These are phyloP conservation scores for Odontesthes bonariensis DNA, from an alignment of 2,113 vertebrate genomes.

Conservation along the genomic window DNA sequence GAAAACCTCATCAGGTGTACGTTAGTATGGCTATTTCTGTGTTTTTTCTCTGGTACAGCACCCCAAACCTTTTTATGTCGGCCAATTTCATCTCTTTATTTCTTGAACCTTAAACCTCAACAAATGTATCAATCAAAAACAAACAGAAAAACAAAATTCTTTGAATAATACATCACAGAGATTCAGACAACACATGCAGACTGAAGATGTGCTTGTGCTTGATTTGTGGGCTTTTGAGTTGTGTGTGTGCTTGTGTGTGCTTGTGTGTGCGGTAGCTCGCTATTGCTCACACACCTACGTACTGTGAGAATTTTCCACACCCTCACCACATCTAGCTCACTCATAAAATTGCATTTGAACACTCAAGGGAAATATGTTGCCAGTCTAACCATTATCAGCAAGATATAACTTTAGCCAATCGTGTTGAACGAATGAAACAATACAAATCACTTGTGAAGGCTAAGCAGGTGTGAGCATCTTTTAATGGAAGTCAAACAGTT, in stretches of 20 bases:
- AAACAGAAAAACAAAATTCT: slow-evolving; percentile 44
- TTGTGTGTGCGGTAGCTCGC: slow-evolving; percentile 9
- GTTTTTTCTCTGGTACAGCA: slow-evolving; percentile 18
- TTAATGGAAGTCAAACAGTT: slow-evolving; percentile 40
- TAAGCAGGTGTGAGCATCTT: slow-evolving; percentile 36
- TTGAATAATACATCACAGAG: slow-evolving; percentile 70
- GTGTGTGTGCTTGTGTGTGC: slow-evolving; percentile 10
- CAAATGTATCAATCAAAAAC: slow-evolving; percentile 57
- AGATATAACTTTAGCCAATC: slow-evolving; percentile 56
- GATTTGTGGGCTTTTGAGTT: slow-evolving; percentile 12
- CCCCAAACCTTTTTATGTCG: slow-evolving; percentile 26
- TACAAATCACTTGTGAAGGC: slow-evolving; percentile 58
- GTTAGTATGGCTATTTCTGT: slow-evolving; percentile 25
- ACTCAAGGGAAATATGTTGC: slow-evolving; percentile 83
- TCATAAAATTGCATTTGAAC: slow-evolving; percentile 80
- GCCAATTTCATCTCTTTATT: slow-evolving; percentile 12
- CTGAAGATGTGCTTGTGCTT: slow-evolving; percentile 46
- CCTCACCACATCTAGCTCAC: slow-evolving; percentile 58
- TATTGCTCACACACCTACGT: slow-evolving; percentile 52
- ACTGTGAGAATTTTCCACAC: slow-evolving; percentile 45
- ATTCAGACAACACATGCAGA: slow-evolving; percentile 23
- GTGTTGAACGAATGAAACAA: slow-evolving; percentile 59
- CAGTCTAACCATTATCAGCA: slow-evolving; percentile 72
- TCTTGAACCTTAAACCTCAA: slow-evolving; percentile 24
- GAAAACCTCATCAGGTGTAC: slow-evolving; percentile 33